Conservation (phyloP, 2,888 invertebrate species). For the Epistrophe grossulariae region DNA sequence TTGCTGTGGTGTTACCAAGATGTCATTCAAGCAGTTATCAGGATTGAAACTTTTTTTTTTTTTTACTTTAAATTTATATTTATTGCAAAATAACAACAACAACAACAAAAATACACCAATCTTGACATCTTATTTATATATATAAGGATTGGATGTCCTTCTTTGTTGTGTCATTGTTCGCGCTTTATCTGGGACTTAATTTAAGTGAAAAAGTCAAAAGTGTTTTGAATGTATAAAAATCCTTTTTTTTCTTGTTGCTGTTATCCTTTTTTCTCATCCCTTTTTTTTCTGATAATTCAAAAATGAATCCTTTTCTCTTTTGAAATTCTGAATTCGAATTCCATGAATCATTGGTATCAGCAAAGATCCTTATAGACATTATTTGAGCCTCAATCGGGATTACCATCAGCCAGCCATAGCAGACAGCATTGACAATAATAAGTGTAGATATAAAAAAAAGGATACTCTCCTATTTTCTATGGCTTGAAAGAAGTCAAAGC, state of each 20-base stretch:
- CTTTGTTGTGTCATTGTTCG: constrained; percentile 46
- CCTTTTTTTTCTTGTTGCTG: constrained; percentile 32
- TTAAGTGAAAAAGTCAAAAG: constrained; percentile 47
- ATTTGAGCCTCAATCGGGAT: constrained; percentile 30
- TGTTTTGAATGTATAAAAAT: constrained; percentile 23
- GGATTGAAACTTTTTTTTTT: constrained; percentile 55
- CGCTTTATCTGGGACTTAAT: constrained; percentile 61
- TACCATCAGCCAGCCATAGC: constrained; percentile 10
- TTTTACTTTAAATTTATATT: constrained; percentile 53
- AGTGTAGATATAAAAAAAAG: background rate
- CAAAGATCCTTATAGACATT: constrained; percentile 26
- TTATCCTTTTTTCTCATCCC: constrained; percentile 30
- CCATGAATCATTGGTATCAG: constrained; percentile 55
- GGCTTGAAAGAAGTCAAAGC: constrained; percentile 2
- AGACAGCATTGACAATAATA: constrained; percentile 36
- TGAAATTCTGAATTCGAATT: constrained; percentile 28
- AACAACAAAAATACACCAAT: background rate
- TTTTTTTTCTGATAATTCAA: constrained; percentile 29
- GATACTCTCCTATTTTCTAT: constrained; percentile 13
- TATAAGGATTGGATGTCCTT: constrained; percentile 14
- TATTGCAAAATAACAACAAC: constrained; percentile 31
- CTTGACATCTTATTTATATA: constrained; percentile 21
- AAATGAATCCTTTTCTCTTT: constrained; percentile 35
- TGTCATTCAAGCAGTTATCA: constrained; percentile 62
- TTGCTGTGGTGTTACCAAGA: constrained; percentile 37